Base-by-base conservation (phyloP, 2,797 vertebrate genomes). In the Vireo griseus region DNA sequence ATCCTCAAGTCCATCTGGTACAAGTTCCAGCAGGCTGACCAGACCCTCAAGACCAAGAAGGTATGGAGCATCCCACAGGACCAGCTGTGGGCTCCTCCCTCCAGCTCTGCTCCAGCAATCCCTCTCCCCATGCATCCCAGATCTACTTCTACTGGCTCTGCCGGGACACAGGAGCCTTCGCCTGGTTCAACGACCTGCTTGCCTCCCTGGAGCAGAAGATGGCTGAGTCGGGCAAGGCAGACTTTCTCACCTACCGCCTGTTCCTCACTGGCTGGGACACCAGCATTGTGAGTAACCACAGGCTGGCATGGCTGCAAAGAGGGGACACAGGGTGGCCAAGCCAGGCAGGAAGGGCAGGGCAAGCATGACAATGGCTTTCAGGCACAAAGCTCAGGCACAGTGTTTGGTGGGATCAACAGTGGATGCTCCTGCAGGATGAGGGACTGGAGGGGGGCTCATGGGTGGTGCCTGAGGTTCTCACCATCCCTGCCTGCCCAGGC, bases 131-230 rank as follows among this genome's bases (percentile, higher is more conserved):
- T 44, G 74, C 24, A 80, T 96, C 97, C 59, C 97, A 99, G 99
- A 99, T 99, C 81, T 99, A 99, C 71, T 99, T 99, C 95, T 99
- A 99, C 88, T 99, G 99, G 99, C 97, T 99, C 40, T 99, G 99
- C 93, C 98, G 98, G 59, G 99, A 99, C 97, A 99, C 98, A 0
- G 97, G 98, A 73, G 98, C 99, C 48, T 99, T 99, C 3, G 98
- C 99, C 96, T 99, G 99, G 99, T 99, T 99, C 92, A 99, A 98
- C 0, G 98, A 99, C 96, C 97, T 99, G 21, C 97, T 99, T 4
- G 98, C 98, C 95, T 98, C 98, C 2, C 97, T 99, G 92, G 99
- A 99, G 97, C 98, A 91, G 57, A 99, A 99, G 96, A 99, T 99
- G 99, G 98, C 98, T 1, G 98, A 98, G 91, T 98, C 98, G 21